These are phyloP conservation scores for Bos javanicus DNA, from an alignment of 2,113 vertebrate genomes.

Conservation along the genomic window DNA sequence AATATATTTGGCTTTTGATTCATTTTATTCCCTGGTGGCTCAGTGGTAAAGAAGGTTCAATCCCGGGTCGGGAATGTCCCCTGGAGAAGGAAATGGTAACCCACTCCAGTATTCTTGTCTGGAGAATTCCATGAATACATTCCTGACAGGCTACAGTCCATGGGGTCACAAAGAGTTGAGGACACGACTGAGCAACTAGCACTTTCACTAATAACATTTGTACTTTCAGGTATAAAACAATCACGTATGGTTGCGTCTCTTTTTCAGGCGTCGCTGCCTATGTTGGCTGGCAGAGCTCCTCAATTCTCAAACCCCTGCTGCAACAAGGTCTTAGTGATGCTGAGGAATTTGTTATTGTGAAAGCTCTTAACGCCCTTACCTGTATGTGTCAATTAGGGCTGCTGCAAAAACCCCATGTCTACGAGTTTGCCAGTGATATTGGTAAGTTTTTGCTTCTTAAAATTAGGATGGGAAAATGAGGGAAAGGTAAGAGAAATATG, in stretches of 20 bases:
- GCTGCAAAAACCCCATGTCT: conserved; percentile 96
- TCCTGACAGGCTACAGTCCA: background rate
- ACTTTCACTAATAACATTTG: background rate
- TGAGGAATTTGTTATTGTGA: conserved; percentile 98
- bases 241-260: background rate
- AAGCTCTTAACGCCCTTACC: conserved; percentile 95
- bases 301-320: conserved; percentile 96
- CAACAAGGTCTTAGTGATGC: conserved; percentile 98
- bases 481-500: background rate
- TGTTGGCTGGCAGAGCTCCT: conserved; percentile 98
- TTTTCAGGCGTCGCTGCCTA: conserved; percentile 95
- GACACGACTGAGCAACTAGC: background rate
- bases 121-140: background rate
- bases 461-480: background rate
- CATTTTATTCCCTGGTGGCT: background rate
- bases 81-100: background rate
- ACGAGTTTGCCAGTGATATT: conserved; percentile 96
- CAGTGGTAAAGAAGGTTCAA: background rate
- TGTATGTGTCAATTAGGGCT: conserved; percentile 98
- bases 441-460: conserved; percentile 82
- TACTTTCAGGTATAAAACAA: background rate
- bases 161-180: background rate
- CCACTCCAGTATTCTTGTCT: background rate
- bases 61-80: background rate
- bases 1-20: background rate